A percentile compares a stretch with the other conserved stretches of the same genome.
Evolutionary conservation across 2,888 invertebrate genomes (phyloP).

Genomic region (Dicycla oo): DNA sequence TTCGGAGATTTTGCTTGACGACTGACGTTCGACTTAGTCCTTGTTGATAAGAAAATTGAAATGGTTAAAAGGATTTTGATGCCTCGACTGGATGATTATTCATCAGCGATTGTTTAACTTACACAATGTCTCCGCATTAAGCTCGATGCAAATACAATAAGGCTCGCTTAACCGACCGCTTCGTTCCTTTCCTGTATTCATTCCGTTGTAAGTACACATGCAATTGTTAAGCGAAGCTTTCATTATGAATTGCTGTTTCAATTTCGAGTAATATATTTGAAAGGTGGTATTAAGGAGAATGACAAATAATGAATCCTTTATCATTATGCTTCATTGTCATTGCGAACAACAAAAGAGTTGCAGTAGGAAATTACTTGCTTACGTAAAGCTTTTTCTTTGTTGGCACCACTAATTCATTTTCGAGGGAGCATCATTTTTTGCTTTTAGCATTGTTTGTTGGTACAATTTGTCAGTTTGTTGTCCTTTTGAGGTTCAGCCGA

Average conservation of each 20-base stretch:
- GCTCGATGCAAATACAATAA: slow-evolving; percentile 44
- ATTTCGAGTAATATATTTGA: slow-evolving; percentile 68
- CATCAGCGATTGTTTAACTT: slow-evolving; percentile 60
- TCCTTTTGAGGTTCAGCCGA: slow-evolving; percentile 82
- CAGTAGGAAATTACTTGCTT: slow-evolving; percentile 73
- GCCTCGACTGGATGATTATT: slow-evolving; percentile 56
- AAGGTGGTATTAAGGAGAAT: slow-evolving; percentile 68
- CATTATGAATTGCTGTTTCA: slow-evolving; percentile 63
- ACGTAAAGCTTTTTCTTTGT: slow-evolving; percentile 77
- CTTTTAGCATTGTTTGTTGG: slow-evolving; percentile 82
- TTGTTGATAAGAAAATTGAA: slow-evolving; percentile 73
- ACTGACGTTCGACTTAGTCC: slow-evolving; percentile 76
- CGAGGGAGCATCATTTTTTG: slow-evolving; percentile 70
- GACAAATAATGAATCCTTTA: slow-evolving; percentile 65
- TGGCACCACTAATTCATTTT: slow-evolving; percentile 73
- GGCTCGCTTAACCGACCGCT: slow-evolving; percentile 41
- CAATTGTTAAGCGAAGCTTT: slow-evolving; percentile 62
- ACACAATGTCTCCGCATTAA: slow-evolving; percentile 58
- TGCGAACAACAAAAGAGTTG: slow-evolving; percentile 70
- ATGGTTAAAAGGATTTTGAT: slow-evolving; percentile 75
- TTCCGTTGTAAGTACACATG: slow-evolving; percentile 62
- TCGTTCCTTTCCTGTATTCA: slow-evolving; percentile 51
- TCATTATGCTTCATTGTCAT: slow-evolving; percentile 66
- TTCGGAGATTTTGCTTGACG: slow-evolving; percentile 82
- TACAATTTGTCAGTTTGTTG: slow-evolving; percentile 88